Percentiles rank a stretch among this genome's conserved stretches.
phyloP scores from a whole-genome alignment of 2,888 invertebrate species.

The Zhengitettix transpicula region DNA sequence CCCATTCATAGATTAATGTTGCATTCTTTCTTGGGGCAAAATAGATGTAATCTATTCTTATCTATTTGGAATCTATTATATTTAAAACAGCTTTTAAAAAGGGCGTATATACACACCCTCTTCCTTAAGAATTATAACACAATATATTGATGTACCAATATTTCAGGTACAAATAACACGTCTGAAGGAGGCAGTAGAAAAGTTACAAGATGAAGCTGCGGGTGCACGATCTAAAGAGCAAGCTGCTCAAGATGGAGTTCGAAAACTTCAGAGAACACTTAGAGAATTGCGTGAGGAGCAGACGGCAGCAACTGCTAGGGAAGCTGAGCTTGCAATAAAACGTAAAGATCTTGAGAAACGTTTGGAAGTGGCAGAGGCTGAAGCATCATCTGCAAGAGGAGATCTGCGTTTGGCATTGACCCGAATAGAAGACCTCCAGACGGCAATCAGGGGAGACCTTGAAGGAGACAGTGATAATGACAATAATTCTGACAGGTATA shows the following conservation, averaged over 20 bases:
- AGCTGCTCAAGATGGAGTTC: slow-evolving; percentile 57
- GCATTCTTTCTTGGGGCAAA: no score
- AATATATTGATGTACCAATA: neutral
- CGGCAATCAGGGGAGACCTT: slow-evolving; percentile 71
- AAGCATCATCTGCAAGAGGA: slow-evolving; percentile 51
- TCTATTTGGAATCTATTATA: no score
- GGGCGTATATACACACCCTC: neutral
- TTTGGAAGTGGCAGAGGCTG: slow-evolving; percentile 50
- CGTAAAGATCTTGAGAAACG: slow-evolving; percentile 61
- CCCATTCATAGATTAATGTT: no score
- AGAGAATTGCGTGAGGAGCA: slow-evolving; percentile 67
- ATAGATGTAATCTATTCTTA: no score
- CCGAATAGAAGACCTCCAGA: slow-evolving; percentile 79
- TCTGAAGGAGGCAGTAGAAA: slow-evolving; percentile 56
- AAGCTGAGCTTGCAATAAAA: slow-evolving; percentile 56
- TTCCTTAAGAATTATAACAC: neutral
- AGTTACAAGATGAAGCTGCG: slow-evolving; percentile 52
- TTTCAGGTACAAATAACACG: slow-evolving; percentile 40
- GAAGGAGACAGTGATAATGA: slow-evolving; percentile 2
- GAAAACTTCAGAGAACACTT: slow-evolving; percentile 53
- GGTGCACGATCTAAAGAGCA: slow-evolving; percentile 55
- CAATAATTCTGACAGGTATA: slow-evolving; percentile 3
- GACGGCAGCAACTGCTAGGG: slow-evolving; percentile 47
- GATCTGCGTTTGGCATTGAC: slow-evolving; percentile 79
- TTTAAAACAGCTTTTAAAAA: no score